Base-by-base conservation (phyloP, 2,888 invertebrate genomes). In the Lydus trimaculatus region DNA sequence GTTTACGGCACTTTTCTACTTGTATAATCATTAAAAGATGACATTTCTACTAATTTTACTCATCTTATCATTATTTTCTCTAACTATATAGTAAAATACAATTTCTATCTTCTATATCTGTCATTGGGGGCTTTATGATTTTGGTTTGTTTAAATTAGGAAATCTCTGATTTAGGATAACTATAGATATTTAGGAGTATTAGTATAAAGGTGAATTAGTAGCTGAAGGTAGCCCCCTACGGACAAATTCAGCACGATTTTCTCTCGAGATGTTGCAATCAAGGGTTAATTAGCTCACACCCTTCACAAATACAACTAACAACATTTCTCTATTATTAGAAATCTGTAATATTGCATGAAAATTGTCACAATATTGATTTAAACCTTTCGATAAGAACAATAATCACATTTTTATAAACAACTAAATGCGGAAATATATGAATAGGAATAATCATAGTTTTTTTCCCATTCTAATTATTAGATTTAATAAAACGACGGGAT, bases 1-100 rank as follows among this genome's bases (percentile, higher is more conserved):
- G 78, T 76, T 78, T 73, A 75, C 79, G 78, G 77, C 79, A 74
- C 76, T 77, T 77, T 78, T 76, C 76, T 75, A 72, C 73, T 72
- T 75, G 67, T 72, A 72, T 72, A 72, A 74, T 77, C 76, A 76
- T 78, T 78, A 78, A 76, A n/a, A 68, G 75, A 52, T 56, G 67
- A 70, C 70, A 66, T 70, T 75, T 70, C 73, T 64, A 75, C 73
- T 77, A 77, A 77, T 76, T 76, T 71, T 64, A 62, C 61, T 61
- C 65, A n/a, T 67, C 71, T 72, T 66, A 71, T 67, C 31, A 52
- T 65, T 65, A 65, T 56, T 62, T 65, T 68, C 31, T 36, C 4
- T 8, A 33, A 5, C 33, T 9, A 11, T 33, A 28, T 3, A 33
- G 5, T 3, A 33, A 6, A 3, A 28, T 31, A 31, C 31, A 6